Evolutionary conservation across 2,888 invertebrate genomes (phyloP).

Genomic region (Leucoptera coffeella): DNA sequence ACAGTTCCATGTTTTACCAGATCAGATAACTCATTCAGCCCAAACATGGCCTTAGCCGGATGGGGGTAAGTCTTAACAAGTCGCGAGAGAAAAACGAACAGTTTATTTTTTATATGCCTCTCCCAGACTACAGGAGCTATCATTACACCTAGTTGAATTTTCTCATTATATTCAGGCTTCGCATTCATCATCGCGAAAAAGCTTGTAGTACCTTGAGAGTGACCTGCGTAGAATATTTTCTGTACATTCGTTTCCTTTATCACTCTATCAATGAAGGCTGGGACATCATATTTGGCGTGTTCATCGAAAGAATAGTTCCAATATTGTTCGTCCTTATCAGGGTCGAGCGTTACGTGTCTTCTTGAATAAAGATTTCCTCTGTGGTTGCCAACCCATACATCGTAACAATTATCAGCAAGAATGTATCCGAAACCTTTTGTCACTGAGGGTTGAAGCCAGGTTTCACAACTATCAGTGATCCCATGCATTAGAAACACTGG

Average conservation of each 20-base stretch:
- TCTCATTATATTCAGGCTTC: slow-evolving; percentile 48
- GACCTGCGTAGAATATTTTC: slow-evolving; percentile 62
- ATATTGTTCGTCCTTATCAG: slow-evolving; percentile 17
- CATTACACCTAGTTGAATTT: slow-evolving; percentile 46
- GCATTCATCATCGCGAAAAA: slow-evolving; percentile 54
- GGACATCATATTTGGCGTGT: slow-evolving; percentile 63
- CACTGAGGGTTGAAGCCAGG: slow-evolving; percentile 1
- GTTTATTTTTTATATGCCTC: slow-evolving; percentile 28
- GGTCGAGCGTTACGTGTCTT: slow-evolving; percentile 24
- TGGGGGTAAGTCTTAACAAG: slow-evolving; percentile 11
- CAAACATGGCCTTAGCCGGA: slow-evolving; percentile 12
- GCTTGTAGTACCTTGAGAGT: slow-evolving; percentile 61
- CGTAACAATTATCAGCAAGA: slow-evolving; percentile 5
- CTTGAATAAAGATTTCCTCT: slow-evolving; percentile 21
- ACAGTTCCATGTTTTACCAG: slow-evolving; percentile 37
- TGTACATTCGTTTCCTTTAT: slow-evolving; percentile 35
- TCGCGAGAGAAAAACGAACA: too few species aligned
- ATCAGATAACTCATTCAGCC: too few species aligned
- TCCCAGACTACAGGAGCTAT: slow-evolving; percentile 58
- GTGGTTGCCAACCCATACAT: slow-evolving; percentile 6
- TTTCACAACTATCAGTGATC: slow-evolving; percentile 2
- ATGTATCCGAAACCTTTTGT: slow-evolving; percentile 2
- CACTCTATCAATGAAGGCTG: slow-evolving; percentile 63
- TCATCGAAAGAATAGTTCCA: slow-evolving; percentile 67
- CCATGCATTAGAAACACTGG: slow-evolving; percentile 4